phyloP scores from a whole-genome alignment of 2,113 vertebrate species.

The Herpetotheres cachinnans region DNA sequence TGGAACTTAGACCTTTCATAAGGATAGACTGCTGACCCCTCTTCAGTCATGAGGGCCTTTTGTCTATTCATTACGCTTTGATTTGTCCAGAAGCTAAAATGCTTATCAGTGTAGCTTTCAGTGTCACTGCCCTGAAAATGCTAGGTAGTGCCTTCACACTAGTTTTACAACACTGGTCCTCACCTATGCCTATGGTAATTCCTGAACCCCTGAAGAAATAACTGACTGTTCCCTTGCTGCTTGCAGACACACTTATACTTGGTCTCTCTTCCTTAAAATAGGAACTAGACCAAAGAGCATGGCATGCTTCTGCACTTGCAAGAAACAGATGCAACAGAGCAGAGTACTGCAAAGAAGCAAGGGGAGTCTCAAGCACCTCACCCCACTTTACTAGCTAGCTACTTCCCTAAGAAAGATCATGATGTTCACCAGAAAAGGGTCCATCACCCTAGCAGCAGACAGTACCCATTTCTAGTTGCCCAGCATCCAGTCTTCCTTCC shows the following conservation, averaged over 20 bases:
- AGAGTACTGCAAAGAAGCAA: background rate
- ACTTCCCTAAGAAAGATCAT: background rate
- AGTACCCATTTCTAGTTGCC: background rate
- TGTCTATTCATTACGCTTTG: background rate
- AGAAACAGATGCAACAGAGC: background rate
- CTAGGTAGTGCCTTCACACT: background rate
- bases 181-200: background rate
- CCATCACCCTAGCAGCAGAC: background rate
- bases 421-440: background rate
- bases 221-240: background rate
- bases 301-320: background rate
- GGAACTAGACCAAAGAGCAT: background rate
- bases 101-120: background rate
- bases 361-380: accelerated
- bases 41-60: background rate
- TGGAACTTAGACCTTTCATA: background rate
- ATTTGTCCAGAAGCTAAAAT: background rate
- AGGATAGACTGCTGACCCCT: background rate
- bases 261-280: background rate
- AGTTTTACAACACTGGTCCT: background rate
- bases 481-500: background rate
- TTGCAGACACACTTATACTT: background rate
- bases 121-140: background rate
- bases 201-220: background rate
- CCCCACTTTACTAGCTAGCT: background rate